Evolutionary conservation across 2,113 vertebrate species (phyloP), one percentile per base, ranked within the genome.

Genomic region (Sturnira hondurensis): DNA sequence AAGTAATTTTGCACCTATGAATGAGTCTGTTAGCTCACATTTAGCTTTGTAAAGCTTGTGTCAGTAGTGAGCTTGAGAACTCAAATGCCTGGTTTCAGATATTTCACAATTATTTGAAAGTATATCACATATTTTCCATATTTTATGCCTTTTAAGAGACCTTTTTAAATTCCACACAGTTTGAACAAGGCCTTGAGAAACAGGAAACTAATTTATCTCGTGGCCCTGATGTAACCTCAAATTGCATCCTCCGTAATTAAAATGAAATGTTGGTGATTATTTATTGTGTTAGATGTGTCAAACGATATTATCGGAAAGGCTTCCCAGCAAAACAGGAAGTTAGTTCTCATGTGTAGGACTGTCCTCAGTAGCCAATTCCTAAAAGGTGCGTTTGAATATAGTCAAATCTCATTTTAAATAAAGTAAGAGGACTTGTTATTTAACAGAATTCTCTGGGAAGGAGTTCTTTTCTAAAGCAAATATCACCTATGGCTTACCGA

Each of bases 401-500:
- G n/a, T 86, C 54, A 24, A 84, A 90, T 90, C 71, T 94, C 68
- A 58, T 82, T 87, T 90, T 65, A 94, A 54, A 36, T 54, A 24
- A 47, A 90, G 56, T 36, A 61, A 93, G 78, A 70, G 56, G 90
- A 41, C 7, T 26, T 73, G 89, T 85, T 91, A 89, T 96, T 96
- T 93, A 92, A 96, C 96, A 77, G 47, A 92, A 68, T 91, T 82
- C 71, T 61, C 77, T 54, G 24, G 45, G 56, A 94, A 89, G 74
- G 65, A 70, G 58, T 92, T 93, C 31, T 83, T 74, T 86, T 41
- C 94, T 92, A 93, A 94, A 93, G 92, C 77, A 98, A 96, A 95
- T 96, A 81, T 14, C 15, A 81, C 70, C 85, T 78, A 5, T 17
- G 28, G 38, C 93, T 88, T 82, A 86, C 38, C 58, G 73, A 58